Percentiles rank a stretch among this genome's conserved stretches.
Conservation (phyloP, 2,888 invertebrate species). For the Acleris sparsana region DNA sequence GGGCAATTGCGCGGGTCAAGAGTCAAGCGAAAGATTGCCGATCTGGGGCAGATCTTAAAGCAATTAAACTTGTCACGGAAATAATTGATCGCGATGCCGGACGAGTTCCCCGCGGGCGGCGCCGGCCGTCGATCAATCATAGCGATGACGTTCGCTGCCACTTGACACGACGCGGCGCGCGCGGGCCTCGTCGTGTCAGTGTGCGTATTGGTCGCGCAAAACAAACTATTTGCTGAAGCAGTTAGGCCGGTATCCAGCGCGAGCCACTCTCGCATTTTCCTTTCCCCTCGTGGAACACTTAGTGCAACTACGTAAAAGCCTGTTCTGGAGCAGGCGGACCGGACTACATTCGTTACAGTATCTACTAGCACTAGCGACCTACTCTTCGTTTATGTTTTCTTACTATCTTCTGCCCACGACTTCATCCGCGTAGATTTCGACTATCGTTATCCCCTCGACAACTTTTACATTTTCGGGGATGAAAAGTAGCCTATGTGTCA, state of each 20-base stretch:
- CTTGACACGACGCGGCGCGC: neutral
- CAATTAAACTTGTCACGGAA: neutral
- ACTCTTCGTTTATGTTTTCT: neutral
- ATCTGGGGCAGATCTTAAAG: neutral
- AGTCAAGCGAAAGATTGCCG: neutral
- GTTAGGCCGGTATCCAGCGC: slow-evolving; percentile 10
- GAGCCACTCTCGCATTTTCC: slow-evolving; percentile 24
- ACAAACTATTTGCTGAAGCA: slow-evolving; percentile 19
- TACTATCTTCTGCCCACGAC: too few species aligned
- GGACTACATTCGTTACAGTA: slow-evolving; percentile 10
- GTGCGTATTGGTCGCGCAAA: slow-evolving; percentile 9
- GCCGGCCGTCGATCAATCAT: slow-evolving; percentile 7
- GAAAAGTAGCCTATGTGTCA: too few species aligned
- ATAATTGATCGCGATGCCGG: neutral
- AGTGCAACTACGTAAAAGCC: slow-evolving; percentile 13
- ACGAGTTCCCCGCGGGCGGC: neutral
- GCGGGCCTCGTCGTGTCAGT: neutral
- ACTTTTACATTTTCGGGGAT: too few species aligned
- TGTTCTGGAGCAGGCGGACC: slow-evolving; percentile 8
- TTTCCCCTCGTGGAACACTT: slow-evolving; percentile 23
- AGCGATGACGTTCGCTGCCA: slow-evolving; percentile 1
- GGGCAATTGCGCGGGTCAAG: neutral
- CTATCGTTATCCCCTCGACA: too few species aligned
- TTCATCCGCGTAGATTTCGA: too few species aligned
- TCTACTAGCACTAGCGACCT: neutral